Evolutionary conservation across 2,888 invertebrate genomes (phyloP).

Genomic region (Himalopsyche japonica): DNA sequence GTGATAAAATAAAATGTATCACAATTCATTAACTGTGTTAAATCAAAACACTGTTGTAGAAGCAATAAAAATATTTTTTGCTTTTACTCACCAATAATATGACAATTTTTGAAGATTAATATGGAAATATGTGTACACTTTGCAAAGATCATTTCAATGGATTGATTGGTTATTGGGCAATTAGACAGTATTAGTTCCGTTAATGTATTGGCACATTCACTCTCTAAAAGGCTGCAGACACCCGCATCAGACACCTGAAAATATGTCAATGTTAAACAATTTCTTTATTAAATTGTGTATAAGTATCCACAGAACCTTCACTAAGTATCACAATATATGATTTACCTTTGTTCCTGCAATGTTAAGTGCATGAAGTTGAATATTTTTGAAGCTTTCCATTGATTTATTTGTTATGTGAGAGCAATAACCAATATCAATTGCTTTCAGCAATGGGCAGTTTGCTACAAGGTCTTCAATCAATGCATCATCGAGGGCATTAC

Average conservation of each 20-base stretch:
- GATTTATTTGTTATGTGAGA: background rate
- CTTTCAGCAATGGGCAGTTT: constrained; percentile 4
- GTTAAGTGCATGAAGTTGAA: constrained; percentile 3
- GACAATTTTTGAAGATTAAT: background rate
- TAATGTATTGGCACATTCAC: constrained; percentile 28
- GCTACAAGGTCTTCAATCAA: constrained; percentile 6
- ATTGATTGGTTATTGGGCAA: constrained; percentile 13
- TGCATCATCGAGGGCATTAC: constrained; percentile 4
- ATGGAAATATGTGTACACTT: background rate
- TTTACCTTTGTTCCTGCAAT: constrained; percentile 5
- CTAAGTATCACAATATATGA: constrained; percentile 42
- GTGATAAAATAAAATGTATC: no score
- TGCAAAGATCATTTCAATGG: background rate
- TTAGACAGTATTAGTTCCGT: constrained; percentile 36
- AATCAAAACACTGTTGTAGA: no score
- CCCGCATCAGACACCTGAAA: constrained; percentile 39
- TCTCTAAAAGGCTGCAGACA: constrained; percentile 24
- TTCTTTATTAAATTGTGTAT: constrained; percentile 25
- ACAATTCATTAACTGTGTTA: no score
- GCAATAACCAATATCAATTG: constrained; percentile 9
- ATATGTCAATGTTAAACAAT: constrained; percentile 43
- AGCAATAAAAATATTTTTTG: no score
- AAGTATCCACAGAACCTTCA: constrained; percentile 44
- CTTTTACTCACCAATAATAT: background rate
- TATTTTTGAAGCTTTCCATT: background rate